Evolutionary conservation across 2,797 vertebrate genomes (phyloP).

Genomic region (Gila robusta): DNA sequence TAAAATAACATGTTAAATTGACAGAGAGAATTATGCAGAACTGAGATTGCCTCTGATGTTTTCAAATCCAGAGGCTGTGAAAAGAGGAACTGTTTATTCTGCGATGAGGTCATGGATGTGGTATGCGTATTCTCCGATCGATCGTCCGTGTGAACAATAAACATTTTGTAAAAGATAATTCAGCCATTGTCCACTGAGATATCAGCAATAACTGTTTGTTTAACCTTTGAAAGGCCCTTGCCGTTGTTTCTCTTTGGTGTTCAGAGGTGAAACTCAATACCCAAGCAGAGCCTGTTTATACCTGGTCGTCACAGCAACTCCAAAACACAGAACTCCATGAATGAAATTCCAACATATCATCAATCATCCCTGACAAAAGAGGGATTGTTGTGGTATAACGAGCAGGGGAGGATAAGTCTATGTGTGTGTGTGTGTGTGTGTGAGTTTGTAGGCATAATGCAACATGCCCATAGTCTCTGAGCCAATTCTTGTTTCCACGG

Average conservation of each 20-base stretch:
- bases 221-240: slow-evolving; percentile 73
- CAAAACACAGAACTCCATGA: slow-evolving; percentile 73
- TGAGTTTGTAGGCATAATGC: slow-evolving; percentile 35
- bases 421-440: background rate
- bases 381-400: slow-evolving; percentile 69
- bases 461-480: slow-evolving; percentile 25
- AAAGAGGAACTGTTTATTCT: slow-evolving; percentile 44
- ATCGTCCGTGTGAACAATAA: slow-evolving; percentile 70
- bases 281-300: slow-evolving; percentile 69
- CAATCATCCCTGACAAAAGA: slow-evolving; percentile 76
- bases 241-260: slow-evolving; percentile 60
- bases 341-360: slow-evolving; percentile 77
- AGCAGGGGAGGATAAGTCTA: slow-evolving; percentile 65
- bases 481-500: slow-evolving; percentile 5
- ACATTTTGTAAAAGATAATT: slow-evolving; percentile 67
- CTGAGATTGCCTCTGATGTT: background rate
- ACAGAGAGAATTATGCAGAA: background rate
- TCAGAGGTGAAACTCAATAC: slow-evolving; percentile 74
- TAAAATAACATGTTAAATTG: background rate
- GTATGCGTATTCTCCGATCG: slow-evolving; percentile 37
- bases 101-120: slow-evolving; percentile 30
- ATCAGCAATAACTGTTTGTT: slow-evolving; percentile 76
- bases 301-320: slow-evolving; percentile 79
- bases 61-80: slow-evolving; percentile 1
- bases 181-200: slow-evolving; percentile 75